These are phyloP conservation scores for Syngnathus floridae DNA, from an alignment of 2,113 vertebrate genomes.

Conservation along the genomic window DNA sequence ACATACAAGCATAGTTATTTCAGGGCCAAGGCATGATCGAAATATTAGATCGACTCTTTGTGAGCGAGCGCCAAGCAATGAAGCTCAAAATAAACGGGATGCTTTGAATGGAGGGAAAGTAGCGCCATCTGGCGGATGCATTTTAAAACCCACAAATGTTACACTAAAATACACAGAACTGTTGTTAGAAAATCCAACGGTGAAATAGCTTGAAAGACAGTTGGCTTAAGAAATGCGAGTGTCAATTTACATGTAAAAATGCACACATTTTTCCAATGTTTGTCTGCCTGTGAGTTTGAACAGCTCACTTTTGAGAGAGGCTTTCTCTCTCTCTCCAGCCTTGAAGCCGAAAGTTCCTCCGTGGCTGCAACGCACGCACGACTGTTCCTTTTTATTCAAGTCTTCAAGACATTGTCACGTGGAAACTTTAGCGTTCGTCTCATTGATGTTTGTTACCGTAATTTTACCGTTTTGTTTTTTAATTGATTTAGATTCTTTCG, in stretches of 20 bases:
- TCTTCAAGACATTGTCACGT: not conserved
- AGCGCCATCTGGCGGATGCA: no score
- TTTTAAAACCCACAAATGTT: no score
- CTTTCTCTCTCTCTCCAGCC: not conserved
- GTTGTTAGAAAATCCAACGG: no score
- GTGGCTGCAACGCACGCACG: conserved; percentile 3
- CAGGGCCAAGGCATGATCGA: no score
- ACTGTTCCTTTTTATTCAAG: not conserved
- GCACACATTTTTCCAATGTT: conserved; percentile 44
- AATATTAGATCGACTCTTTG: no score
- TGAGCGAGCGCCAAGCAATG: no score
- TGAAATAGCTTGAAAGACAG: no score
- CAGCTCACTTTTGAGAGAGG: not conserved
- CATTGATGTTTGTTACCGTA: not conserved
- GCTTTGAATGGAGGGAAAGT: no score
- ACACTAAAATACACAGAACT: no score
- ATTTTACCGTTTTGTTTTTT: not conserved
- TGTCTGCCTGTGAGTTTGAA: not conserved
- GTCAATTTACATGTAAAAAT: not conserved
- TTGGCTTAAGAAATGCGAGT: not conserved
- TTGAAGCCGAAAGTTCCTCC: not conserved
- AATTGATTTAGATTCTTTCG: conserved; percentile 6
- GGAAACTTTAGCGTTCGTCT: not conserved
- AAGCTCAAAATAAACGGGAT: no score
- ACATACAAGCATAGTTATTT: no score